Percentiles rank a stretch among this genome's conserved stretches.
phyloP scores from a whole-genome alignment of 2,888 invertebrate species.

The Phyllotreta cruciferae region DNA sequence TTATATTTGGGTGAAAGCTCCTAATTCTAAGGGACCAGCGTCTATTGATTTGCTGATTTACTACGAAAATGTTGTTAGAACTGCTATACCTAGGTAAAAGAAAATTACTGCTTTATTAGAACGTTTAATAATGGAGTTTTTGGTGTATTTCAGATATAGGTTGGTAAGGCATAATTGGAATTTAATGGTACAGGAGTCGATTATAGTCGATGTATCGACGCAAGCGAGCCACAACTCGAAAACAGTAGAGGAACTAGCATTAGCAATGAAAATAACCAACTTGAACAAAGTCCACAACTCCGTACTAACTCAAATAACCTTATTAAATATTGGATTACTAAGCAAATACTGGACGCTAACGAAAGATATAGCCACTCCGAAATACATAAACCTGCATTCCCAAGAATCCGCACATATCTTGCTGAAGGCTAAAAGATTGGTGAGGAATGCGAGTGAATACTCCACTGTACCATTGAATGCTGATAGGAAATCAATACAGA shows the following conservation, averaged over 20 bases:
- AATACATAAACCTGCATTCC: slow-evolving; percentile 60
- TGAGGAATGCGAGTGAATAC: slow-evolving; percentile 46
- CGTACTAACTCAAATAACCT: slow-evolving; percentile 64
- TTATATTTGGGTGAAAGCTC: slow-evolving; percentile 74
- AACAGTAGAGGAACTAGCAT: slow-evolving; percentile 66
- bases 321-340: slow-evolving; percentile 67
- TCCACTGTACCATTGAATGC: slow-evolving; percentile 55
- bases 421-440: slow-evolving; percentile 60
- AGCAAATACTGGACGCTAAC: slow-evolving; percentile 69
- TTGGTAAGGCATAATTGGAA: slow-evolving; percentile 72
- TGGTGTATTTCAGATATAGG: slow-evolving; percentile 61
- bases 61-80: slow-evolving; percentile 65
- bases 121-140: neutral
- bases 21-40: slow-evolving; percentile 69
- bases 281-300: slow-evolving; percentile 70
- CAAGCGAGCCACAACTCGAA: slow-evolving; percentile 60
- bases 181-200: slow-evolving; percentile 68
- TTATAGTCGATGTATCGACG: slow-evolving; percentile 64
- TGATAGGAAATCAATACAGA: slow-evolving; percentile 47
- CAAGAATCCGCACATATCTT: slow-evolving; percentile 65
- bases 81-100: slow-evolving; percentile 54
- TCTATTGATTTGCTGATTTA: slow-evolving; percentile 75
- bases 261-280: slow-evolving; percentile 75
- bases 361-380: slow-evolving; percentile 51
- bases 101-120: slow-evolving; percentile 4